Percentiles rank a stretch among this genome's conserved stretches.
Evolutionary conservation across 2,797 vertebrate genomes (phyloP).

Genomic region (Bryconaethiops microstoma): DNA sequence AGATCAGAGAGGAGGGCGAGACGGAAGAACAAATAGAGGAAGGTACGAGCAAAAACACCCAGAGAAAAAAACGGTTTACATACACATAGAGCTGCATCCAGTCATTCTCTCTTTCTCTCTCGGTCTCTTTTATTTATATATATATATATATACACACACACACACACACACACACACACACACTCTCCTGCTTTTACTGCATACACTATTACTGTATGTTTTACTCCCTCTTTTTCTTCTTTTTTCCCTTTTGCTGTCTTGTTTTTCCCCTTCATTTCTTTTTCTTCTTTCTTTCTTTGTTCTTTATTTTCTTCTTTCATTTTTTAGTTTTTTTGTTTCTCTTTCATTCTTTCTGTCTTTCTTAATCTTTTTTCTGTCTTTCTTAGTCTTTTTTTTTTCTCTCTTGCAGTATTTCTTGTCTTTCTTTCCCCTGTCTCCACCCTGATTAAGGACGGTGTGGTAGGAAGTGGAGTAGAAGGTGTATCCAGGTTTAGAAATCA

Average conservation of each 20-base stretch:
- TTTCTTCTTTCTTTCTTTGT: no score
- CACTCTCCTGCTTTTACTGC: background rate
- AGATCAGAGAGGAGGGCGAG: slow-evolving; percentile 88
- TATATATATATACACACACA: no score
- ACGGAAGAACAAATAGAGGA: slow-evolving; percentile 79
- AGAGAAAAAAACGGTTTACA: no score
- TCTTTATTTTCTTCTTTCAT: background rate
- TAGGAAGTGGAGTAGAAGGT: slow-evolving; percentile 58
- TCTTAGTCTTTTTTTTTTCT: background rate
- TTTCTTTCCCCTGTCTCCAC: background rate
- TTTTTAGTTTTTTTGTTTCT: background rate
- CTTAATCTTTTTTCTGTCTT: no score
- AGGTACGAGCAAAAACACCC: no score
- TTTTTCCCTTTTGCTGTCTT: background rate
- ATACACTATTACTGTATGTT: no score
- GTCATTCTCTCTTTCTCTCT: no score
- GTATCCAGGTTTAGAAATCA: slow-evolving; percentile 67
- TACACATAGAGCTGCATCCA: no score
- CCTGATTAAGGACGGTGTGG: slow-evolving; percentile 46
- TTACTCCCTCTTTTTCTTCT: background rate
- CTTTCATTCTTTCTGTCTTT: background rate
- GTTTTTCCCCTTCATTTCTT: background rate
- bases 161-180: no score
- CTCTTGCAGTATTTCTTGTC: background rate
- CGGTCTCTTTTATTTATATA: no score